Conservation (phyloP, 2,113 vertebrate species). For the Zeus faber region DNA sequence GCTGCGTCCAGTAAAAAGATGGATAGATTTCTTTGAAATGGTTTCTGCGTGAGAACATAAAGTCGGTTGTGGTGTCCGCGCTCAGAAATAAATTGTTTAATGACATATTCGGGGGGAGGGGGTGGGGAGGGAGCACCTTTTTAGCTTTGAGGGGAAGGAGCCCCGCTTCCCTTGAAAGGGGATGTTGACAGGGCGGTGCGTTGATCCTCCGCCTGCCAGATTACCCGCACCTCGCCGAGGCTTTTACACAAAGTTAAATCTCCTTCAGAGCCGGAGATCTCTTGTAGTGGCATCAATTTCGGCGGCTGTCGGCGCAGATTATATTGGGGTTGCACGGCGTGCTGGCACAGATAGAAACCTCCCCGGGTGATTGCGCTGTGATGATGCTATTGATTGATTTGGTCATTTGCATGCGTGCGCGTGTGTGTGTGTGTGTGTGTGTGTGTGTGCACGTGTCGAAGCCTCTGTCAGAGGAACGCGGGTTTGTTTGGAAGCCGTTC, state of each 20-base stretch:
- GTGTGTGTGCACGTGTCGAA: conserved; percentile 9
- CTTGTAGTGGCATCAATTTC: conserved; percentile 65
- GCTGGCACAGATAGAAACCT: conserved; percentile 55
- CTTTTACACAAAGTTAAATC: conserved; percentile 68
- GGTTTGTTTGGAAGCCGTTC: conserved; percentile 27
- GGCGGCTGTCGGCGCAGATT: conserved; percentile 63
- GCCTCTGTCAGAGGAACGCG: conserved; percentile 6
- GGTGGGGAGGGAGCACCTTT: no score
- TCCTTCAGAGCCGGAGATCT: conserved; percentile 59
- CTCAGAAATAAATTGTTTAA: conserved; percentile 70
- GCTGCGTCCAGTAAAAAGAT: conserved; percentile 71
- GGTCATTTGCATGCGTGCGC: conserved; percentile 53
- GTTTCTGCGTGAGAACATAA: conserved; percentile 70
- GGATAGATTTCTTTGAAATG: conserved; percentile 80
- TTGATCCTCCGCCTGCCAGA: conserved; percentile 44
- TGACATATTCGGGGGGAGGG: conserved; percentile 63
- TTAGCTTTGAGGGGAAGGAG: conserved; percentile 53
- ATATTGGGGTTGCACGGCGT: conserved; percentile 53
- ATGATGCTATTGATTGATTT: conserved; percentile 62
- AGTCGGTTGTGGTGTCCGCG: conserved; percentile 69
- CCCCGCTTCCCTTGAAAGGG: conserved; percentile 48
- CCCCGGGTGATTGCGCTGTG: conserved; percentile 48
- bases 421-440: no score
- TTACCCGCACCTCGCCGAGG: conserved; percentile 43
- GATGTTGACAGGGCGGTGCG: conserved; percentile 60